Percentiles rank a stretch among this genome's conserved stretches.
Conservation (phyloP, 2,113 vertebrate species). For the Thymallus thymallus region DNA sequence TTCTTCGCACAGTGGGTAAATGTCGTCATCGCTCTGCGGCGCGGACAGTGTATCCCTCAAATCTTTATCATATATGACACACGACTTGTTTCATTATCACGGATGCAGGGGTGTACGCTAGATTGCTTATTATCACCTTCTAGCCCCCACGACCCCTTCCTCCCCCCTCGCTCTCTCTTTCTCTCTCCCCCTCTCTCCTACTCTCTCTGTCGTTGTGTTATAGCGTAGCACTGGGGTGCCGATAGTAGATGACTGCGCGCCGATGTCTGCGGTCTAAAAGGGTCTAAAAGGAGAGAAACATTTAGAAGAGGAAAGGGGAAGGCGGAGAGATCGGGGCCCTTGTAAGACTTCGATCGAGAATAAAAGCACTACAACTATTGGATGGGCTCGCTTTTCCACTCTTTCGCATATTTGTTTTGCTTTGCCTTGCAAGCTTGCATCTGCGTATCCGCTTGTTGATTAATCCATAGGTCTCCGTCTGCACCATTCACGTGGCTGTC, state of each 20-base stretch:
- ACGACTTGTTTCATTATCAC: constrained; percentile 56
- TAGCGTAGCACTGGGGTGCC: constrained; percentile 79
- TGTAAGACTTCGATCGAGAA: constrained; percentile 30
- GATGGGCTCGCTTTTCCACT: constrained; percentile 37
- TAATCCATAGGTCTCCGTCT: constrained; percentile 37
- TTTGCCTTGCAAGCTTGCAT: constrained; percentile 37
- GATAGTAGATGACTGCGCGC: constrained; percentile 74
- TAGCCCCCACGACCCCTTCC: constrained; percentile 18
- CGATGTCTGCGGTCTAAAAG: too few species aligned
- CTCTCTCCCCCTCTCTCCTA: background rate
- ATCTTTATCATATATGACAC: constrained; percentile 33
- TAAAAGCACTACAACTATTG: constrained; percentile 26
- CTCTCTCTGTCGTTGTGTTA: constrained; percentile 65
- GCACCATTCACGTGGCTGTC: constrained; percentile 52
- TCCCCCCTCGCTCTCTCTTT: too few species aligned
- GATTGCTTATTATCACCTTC: constrained; percentile 65
- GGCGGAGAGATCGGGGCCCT: constrained; percentile 34
- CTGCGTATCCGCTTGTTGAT: constrained; percentile 53
- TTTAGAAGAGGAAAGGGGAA: constrained; percentile 11
- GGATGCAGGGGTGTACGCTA: constrained; percentile 54
- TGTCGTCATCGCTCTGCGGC: constrained; percentile 28
- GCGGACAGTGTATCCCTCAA: constrained; percentile 19
- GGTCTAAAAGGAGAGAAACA: constrained; percentile 22
- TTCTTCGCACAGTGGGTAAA: background rate
- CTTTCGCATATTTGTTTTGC: constrained; percentile 25